Evolutionary conservation across 2,113 vertebrate genomes (phyloP).

Genomic region (Lepus americanus): DNA sequence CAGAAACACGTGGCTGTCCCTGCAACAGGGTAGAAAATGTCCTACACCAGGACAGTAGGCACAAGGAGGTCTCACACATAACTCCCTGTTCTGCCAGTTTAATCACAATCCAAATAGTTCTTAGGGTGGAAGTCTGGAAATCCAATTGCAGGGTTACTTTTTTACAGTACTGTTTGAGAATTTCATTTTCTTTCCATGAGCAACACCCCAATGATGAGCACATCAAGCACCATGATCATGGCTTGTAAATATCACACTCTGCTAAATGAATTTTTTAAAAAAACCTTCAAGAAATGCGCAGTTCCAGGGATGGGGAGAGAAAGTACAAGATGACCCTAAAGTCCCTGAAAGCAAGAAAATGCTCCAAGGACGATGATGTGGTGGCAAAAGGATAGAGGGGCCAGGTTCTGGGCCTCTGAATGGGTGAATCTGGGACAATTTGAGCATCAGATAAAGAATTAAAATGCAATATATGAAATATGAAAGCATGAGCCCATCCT

Average conservation of each 20-base stretch:
- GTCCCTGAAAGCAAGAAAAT: background rate
- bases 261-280: background rate
- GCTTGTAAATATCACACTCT: background rate
- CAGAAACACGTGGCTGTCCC: background rate
- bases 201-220: background rate
- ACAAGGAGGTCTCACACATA: background rate
- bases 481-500: background rate
- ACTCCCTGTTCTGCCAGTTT: background rate
- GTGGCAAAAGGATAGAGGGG: background rate
- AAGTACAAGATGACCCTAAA: background rate
- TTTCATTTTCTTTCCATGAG: constrained; percentile 1
- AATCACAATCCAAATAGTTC: background rate
- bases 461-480: background rate
- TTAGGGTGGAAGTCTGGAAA: background rate
- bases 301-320: background rate
- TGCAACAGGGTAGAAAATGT: background rate
- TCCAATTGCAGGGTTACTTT: background rate
- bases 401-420: background rate
- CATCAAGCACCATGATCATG: background rate
- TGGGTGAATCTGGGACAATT: background rate
- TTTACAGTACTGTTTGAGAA: background rate
- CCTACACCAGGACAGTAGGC: background rate
- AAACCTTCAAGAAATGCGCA: background rate
- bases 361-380: background rate
- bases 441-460: background rate